Evolutionary conservation across 1,140 invertebrate species (phyloP).

Genomic region (Dolichoris vasculosae): DNA sequence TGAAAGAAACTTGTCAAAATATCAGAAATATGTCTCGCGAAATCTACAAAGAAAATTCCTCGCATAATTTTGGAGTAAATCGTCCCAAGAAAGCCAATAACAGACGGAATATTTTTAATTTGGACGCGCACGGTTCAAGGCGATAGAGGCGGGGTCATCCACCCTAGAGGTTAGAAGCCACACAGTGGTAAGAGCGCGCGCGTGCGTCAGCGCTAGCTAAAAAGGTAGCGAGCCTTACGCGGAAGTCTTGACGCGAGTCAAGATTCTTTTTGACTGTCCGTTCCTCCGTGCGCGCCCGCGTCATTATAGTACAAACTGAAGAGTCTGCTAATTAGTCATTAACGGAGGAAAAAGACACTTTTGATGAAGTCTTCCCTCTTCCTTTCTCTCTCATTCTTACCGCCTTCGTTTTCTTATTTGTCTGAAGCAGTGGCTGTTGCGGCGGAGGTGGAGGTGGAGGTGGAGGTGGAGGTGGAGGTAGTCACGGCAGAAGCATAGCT

Average conservation of each 20-base stretch:
- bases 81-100: too few relatives aligned
- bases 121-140: too few relatives aligned
- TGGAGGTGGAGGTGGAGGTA: too few relatives aligned
- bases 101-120: too few relatives aligned
- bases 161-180: neutral
- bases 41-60: too few relatives aligned
- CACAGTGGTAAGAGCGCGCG: too few relatives aligned
- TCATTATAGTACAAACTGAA: constrained; percentile 70
- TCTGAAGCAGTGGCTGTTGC: constrained; percentile 25
- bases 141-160: neutral
- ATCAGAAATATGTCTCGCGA: too few relatives aligned
- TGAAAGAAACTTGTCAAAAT: too few relatives aligned
- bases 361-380: constrained; percentile 46
- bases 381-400: neutral
- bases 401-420: constrained; percentile 59
- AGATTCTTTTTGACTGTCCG: neutral
- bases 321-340: constrained; percentile 75
- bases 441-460: neutral
- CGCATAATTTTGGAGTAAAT: too few relatives aligned
- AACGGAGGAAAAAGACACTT: constrained; percentile 74
- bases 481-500: neutral
- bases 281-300: constrained; percentile 55
- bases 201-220: neutral
- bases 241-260: too few relatives aligned
- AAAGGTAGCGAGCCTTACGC: neutral